phyloP scores from a whole-genome alignment of 2,113 vertebrate species.

The Barnardius zonarius region DNA sequence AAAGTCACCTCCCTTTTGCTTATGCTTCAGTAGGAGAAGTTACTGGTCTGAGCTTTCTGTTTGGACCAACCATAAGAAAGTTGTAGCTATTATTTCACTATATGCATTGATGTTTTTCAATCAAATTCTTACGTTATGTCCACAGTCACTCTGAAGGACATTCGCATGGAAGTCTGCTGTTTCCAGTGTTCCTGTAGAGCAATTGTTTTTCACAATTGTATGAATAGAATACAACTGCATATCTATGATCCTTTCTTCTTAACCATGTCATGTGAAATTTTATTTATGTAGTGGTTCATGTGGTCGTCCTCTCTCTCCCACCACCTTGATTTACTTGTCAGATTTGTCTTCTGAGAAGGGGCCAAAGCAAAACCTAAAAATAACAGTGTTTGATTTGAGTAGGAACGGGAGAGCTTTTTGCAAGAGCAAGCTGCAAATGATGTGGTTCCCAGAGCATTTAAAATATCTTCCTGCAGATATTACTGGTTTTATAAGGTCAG shows the following conservation, averaged over 20 bases:
- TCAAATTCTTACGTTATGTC: fast-evolving
- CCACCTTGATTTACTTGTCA: not conserved
- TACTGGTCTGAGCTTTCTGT: not conserved
- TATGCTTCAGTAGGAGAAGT: not conserved
- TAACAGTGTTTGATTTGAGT: not conserved
- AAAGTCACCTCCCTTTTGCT: not conserved
- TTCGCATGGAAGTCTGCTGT: not conserved
- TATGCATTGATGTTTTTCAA: not conserved
- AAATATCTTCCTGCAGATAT: not conserved
- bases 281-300: not conserved
- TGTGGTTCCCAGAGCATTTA: not conserved
- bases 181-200: not conserved
- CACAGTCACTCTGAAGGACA: not conserved
- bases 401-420: not conserved
- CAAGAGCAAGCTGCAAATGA: not conserved
- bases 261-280: not conserved
- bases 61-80: not conserved
- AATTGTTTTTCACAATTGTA: not conserved
- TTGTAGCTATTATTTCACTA: not conserved
- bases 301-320: not conserved
- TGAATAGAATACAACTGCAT: not conserved
- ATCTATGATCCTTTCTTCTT: not conserved
- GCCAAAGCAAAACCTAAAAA: not conserved
- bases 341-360: not conserved
- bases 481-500: not conserved